These are phyloP conservation scores for Phyllotreta cruciferae DNA, from an alignment of 2,888 invertebrate genomes.

Conservation along the genomic window DNA sequence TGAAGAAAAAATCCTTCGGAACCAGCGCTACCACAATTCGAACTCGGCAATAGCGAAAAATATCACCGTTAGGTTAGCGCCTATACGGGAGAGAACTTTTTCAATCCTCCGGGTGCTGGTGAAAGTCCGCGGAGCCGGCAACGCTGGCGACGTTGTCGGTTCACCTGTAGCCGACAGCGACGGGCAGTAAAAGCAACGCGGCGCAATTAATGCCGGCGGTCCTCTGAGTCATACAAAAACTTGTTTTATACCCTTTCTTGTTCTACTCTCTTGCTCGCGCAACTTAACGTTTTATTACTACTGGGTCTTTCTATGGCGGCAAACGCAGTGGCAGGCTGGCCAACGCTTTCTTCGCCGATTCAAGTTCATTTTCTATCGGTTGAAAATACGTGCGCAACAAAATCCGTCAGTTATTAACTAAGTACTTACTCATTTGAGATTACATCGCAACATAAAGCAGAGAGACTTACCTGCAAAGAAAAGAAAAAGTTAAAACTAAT, in stretches of 20 bases:
- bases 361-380: not conserved
- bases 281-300: conserved; percentile 34
- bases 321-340: conserved; percentile 61
- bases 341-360: conserved; percentile 12
- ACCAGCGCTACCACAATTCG: not conserved
- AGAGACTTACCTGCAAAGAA: no score
- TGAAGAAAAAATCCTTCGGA: not conserved
- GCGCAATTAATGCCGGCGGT: conserved; percentile 35
- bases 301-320: conserved; percentile 23
- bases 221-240: conserved; percentile 55
- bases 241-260: conserved; percentile 53
- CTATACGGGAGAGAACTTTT: not conserved
- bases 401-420: no score
- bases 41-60: not conserved
- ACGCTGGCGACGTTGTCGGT: conserved; percentile 30
- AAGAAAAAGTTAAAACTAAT: no score
- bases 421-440: no score
- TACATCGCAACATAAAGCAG: no score
- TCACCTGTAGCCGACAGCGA: conserved; percentile 15
- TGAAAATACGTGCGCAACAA: not conserved
- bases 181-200: conserved; percentile 23
- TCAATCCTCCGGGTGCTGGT: not conserved
- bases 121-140: conserved; percentile 10
- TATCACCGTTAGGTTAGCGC: not conserved
- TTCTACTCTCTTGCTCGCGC: conserved; percentile 43